These are phyloP conservation scores for Calliphora vomitoria DNA, from an alignment of 2,888 invertebrate species.

Conservation along the genomic window DNA sequence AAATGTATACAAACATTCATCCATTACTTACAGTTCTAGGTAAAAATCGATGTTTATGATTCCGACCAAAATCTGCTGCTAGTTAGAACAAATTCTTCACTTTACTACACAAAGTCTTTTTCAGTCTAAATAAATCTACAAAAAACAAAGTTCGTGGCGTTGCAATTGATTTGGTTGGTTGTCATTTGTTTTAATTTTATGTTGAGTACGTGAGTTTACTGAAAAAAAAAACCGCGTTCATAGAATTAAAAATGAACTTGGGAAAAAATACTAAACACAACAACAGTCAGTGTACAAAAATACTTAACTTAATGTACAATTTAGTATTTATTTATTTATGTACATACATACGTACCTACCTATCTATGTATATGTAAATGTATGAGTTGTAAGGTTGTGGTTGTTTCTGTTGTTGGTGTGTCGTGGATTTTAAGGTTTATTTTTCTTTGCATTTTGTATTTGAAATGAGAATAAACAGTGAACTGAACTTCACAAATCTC, in stretches of 20 bases:
- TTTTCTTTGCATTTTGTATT: slow-evolving; percentile 18
- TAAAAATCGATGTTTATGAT: no score
- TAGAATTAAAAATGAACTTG: slow-evolving; percentile 71
- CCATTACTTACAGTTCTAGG: no score
- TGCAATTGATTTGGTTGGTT: slow-evolving; percentile 59
- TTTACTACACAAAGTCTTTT: slow-evolving; percentile 23
- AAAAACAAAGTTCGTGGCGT: slow-evolving; percentile 51
- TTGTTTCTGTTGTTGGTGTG: slow-evolving; percentile 25
- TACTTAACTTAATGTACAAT: slow-evolving; percentile 11
- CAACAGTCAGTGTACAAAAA: slow-evolving; percentile 44
- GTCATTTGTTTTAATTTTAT: slow-evolving; percentile 63
- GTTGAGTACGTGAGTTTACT: slow-evolving; percentile 62
- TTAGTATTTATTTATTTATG: not conserved
- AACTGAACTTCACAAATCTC: slow-evolving; percentile 65
- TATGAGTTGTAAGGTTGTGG: slow-evolving; percentile 27
- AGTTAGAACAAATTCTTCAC: not conserved
- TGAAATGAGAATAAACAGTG: slow-evolving; percentile 42
- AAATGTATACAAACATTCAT: no score
- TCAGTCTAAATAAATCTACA: slow-evolving; percentile 9
- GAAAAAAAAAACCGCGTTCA: slow-evolving; percentile 42
- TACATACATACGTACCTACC: not conserved
- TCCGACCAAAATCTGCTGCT: no score
- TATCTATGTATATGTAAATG: not conserved
- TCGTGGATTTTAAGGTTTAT: slow-evolving; percentile 18
- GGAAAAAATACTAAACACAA: slow-evolving; percentile 33